phyloP scores from a whole-genome alignment of 2,113 vertebrate genomes.

The Scophthalmus maximus region DNA sequence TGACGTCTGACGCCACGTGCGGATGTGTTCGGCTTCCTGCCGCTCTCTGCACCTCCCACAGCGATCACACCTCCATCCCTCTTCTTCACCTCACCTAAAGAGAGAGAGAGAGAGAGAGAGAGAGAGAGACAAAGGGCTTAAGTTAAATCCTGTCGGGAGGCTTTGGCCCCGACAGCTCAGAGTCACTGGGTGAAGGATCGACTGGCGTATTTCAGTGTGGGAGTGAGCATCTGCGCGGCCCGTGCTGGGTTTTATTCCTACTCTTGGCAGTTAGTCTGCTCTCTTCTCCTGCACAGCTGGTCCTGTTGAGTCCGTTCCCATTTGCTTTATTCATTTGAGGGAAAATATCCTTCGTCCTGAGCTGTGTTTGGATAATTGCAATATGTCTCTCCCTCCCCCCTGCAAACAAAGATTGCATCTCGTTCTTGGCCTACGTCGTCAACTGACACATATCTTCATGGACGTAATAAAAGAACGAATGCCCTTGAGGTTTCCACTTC shows the following conservation, averaged over 20 bases:
- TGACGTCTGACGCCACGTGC: not conserved
- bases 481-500: not conserved
- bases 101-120: not conserved
- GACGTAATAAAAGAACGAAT: not conserved
- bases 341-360: not conserved
- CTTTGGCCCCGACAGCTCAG: not conserved
- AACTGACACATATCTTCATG: not conserved
- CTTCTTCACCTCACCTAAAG: conserved; percentile 14
- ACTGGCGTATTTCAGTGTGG: conserved; percentile 32
- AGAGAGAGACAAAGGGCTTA: not conserved
- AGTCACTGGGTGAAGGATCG: conserved; percentile 16
- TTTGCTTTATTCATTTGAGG: conserved; percentile 6
- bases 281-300: conserved; percentile 14
- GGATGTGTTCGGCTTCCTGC: conserved; percentile 13
- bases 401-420: not conserved
- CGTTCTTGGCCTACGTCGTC: not conserved
- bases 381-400: not conserved
- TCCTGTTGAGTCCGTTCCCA: not conserved
- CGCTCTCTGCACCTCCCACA: not conserved
- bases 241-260: conserved; percentile 21
- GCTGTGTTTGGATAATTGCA: not conserved
- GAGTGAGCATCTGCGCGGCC: conserved; percentile 24
- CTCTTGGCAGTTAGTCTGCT: conserved; percentile 13
- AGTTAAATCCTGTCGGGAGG: conserved; percentile 16
- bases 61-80: conserved; percentile 8